A percentile compares a stretch with the other conserved stretches of the same genome.
Evolutionary conservation across 2,888 invertebrate species (phyloP).

Genomic region (Drosophila mulleri): DNA sequence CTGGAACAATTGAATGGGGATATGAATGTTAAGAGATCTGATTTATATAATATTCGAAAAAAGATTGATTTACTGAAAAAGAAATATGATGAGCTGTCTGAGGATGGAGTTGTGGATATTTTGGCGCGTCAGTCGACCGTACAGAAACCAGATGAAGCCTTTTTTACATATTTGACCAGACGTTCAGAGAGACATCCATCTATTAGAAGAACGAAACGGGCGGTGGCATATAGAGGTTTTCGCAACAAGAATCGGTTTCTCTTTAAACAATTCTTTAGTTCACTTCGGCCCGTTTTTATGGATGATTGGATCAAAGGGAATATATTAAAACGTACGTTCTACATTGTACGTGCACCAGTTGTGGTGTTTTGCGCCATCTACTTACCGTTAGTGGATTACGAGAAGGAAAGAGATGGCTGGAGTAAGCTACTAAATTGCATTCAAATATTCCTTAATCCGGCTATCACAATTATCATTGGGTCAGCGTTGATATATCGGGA

Average conservation of each 20-base stretch:
- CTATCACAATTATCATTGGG: slow-evolving; percentile 23
- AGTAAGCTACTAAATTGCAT: slow-evolving; percentile 72
- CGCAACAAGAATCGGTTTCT: slow-evolving; percentile 14
- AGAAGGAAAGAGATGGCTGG: slow-evolving; percentile 69
- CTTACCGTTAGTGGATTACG: slow-evolving; percentile 69
- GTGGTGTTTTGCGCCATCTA: slow-evolving; percentile 35
- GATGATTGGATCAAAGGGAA: neutral
- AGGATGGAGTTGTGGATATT: slow-evolving; percentile 23
- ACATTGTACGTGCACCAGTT: slow-evolving; percentile 49
- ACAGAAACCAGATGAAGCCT: neutral
- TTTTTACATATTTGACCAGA: slow-evolving; percentile 21
- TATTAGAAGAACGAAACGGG: neutral
- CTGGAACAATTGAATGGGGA: neutral
- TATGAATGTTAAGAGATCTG: neutral
- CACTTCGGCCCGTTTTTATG: neutral
- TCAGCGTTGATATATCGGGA: slow-evolving; percentile 32
- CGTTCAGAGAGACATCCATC: neutral
- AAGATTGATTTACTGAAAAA: neutral
- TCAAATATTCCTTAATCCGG: slow-evolving; percentile 58
- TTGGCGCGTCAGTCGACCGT: neutral
- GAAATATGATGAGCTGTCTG: slow-evolving; percentile 7
- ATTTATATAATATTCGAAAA: neutral
- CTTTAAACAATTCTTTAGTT: neutral
- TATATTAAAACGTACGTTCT: slow-evolving; percentile 18
- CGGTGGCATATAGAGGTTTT: neutral